These are phyloP conservation scores for Phoxinus phoxinus DNA, from an alignment of 2,113 vertebrate genomes.

Conservation along the genomic window DNA sequence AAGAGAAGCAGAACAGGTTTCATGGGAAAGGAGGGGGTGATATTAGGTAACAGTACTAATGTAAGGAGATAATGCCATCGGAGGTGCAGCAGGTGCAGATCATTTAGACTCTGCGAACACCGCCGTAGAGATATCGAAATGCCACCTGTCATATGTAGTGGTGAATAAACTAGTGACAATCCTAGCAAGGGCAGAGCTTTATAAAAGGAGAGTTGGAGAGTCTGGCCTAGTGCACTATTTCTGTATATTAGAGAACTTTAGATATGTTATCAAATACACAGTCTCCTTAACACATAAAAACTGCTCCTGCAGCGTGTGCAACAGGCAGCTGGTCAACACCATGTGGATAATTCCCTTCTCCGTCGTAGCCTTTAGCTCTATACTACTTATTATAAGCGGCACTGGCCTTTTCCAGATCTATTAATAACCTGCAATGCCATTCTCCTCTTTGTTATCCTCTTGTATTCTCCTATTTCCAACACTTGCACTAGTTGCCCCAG, in stretches of 20 bases:
- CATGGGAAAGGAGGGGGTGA: neutral
- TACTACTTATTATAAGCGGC: constrained; percentile 56
- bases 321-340: constrained; percentile 31
- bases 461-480: constrained; percentile 9
- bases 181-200: neutral
- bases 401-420: constrained; percentile 71
- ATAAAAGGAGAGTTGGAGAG: neutral
- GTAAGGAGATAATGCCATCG: constrained; percentile 59
- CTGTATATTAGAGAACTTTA: neutral
- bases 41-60: constrained; percentile 56
- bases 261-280: neutral
- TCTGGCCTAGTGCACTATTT: constrained; percentile 13
- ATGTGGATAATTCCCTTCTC: constrained; percentile 26
- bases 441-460: constrained; percentile 36
- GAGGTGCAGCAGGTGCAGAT: constrained; percentile 62
- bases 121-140: constrained; percentile 20
- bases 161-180: constrained; percentile 25
- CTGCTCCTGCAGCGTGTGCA: neutral
- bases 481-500: constrained; percentile 15
- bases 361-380: constrained; percentile 29
- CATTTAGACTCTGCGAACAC: constrained; percentile 55
- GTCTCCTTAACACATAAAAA: neutral
- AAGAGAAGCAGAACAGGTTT: constrained; percentile 38
- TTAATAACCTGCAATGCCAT: constrained; percentile 46
- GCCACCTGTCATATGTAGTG: constrained; percentile 21